A percentile compares a stretch with the other conserved stretches of the same genome.
Conservation (phyloP, 1,140 invertebrate species). For the Drosophila ananassae region DNA sequence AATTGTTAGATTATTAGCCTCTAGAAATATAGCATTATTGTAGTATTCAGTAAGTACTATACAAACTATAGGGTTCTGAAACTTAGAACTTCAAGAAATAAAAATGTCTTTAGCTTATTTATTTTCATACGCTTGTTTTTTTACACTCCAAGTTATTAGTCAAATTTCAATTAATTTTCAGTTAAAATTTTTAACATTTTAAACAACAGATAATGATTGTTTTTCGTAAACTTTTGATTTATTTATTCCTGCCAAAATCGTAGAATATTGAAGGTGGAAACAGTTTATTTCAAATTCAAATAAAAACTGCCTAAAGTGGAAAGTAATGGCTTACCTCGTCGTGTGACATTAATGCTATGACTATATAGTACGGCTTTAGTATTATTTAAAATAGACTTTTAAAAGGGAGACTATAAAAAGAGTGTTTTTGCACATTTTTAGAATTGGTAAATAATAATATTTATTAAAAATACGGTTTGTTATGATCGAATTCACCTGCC, state of each 20-base stretch:
- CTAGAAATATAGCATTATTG: too few relatives aligned
- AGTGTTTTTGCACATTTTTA: not conserved
- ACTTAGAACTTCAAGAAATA: too few relatives aligned
- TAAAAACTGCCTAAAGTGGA: not conserved
- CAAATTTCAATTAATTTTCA: not conserved
- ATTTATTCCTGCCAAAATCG: not conserved
- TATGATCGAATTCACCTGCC: slow-evolving; percentile 6
- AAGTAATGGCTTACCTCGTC: too few relatives aligned
- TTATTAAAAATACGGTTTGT: not conserved
- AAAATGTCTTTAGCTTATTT: not conserved
- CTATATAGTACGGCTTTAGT: not conserved
- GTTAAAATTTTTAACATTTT: not conserved
- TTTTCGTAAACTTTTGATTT: not conserved
- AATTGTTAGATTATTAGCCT: too few relatives aligned
- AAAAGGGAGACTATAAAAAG: not conserved
- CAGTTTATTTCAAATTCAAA: not conserved
- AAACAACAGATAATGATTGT: not conserved
- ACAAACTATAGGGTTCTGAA: too few relatives aligned
- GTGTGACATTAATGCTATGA: too few relatives aligned
- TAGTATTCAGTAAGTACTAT: too few relatives aligned
- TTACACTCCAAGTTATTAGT: not conserved
- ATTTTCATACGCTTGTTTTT: not conserved
- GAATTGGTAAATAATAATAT: not conserved
- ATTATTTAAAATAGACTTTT: not conserved
- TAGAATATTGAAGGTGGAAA: not conserved